A percentile compares a stretch with the other conserved stretches of the same genome.
Conservation (phyloP, 2,888 invertebrate species). For the Archaeoteleia sp. region DNA sequence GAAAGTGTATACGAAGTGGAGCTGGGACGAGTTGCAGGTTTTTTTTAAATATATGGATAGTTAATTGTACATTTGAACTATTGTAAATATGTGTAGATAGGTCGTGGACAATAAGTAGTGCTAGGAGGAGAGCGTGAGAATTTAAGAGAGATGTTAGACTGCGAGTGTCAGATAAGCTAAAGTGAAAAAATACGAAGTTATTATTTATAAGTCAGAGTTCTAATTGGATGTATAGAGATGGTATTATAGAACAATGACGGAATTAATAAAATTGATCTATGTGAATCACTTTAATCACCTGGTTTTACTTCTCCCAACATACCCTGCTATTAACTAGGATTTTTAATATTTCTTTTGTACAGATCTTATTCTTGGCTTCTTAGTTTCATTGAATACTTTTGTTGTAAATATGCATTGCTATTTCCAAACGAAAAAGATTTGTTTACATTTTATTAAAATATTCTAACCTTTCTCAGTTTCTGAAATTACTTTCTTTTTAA, state of each 20-base stretch:
- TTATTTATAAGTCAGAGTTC: slow-evolving; percentile 70
- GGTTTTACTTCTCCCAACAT: not conserved
- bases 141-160: slow-evolving; percentile 33
- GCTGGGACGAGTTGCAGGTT: slow-evolving; percentile 18
- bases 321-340: too few species aligned
- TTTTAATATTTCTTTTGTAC: not conserved
- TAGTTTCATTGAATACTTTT: too few species aligned
- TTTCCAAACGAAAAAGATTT: too few species aligned
- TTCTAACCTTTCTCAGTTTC: too few species aligned
- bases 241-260: slow-evolving; percentile 61
- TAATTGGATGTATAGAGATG: slow-evolving; percentile 71
- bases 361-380: too few species aligned
- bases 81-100: slow-evolving; percentile 60
- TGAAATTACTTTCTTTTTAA: too few species aligned
- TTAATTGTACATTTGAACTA: slow-evolving; percentile 55
- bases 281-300: slow-evolving; percentile 50
- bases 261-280: slow-evolving; percentile 63
- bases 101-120: slow-evolving; percentile 65
- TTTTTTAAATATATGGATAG: slow-evolving; percentile 45
- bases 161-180: slow-evolving; percentile 54
- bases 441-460: too few species aligned
- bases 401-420: too few species aligned
- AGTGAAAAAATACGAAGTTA: slow-evolving; percentile 61
- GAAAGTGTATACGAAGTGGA: slow-evolving; percentile 28
- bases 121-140: slow-evolving; percentile 46